A percentile compares a stretch with the other conserved stretches of the same genome.
These are phyloP conservation scores for Varecia variegata DNA, from an alignment of 2,797 vertebrate species.

Conservation along the genomic window DNA sequence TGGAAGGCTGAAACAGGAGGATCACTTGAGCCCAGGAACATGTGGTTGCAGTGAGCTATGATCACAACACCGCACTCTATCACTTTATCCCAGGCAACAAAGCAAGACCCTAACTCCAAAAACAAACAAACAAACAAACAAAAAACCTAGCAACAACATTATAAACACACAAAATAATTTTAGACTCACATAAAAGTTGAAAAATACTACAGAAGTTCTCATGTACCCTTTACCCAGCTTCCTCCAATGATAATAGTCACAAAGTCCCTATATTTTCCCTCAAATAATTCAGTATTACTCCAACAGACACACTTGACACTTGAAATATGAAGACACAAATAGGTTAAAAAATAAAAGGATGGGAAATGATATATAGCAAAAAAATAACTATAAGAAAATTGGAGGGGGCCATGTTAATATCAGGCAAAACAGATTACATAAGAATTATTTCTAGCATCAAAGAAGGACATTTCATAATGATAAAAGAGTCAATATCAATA, in stretches of 20 bases:
- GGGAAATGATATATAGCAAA: background rate
- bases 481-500: background rate
- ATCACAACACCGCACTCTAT: background rate
- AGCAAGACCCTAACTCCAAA: background rate
- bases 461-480: background rate
- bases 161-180: constrained; percentile 5
- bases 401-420: background rate
- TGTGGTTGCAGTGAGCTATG: background rate
- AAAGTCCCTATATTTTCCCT: background rate
- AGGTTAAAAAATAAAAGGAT: constrained; percentile 3
- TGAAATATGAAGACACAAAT: constrained; percentile 23
- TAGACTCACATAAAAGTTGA: background rate
- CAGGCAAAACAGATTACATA: background rate
- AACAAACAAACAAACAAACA: background rate
- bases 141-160: background rate
- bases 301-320: background rate
- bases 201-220: background rate
- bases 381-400: background rate
- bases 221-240: background rate
- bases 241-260: background rate
- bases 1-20: too few relatives aligned
- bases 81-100: background rate
- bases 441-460: background rate
- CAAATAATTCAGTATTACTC: background rate
- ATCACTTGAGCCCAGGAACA: background rate